A percentile compares a stretch with the other conserved stretches of the same genome.
phyloP scores from a whole-genome alignment of 2,113 vertebrate genomes.

The Malurus cyaneus region DNA sequence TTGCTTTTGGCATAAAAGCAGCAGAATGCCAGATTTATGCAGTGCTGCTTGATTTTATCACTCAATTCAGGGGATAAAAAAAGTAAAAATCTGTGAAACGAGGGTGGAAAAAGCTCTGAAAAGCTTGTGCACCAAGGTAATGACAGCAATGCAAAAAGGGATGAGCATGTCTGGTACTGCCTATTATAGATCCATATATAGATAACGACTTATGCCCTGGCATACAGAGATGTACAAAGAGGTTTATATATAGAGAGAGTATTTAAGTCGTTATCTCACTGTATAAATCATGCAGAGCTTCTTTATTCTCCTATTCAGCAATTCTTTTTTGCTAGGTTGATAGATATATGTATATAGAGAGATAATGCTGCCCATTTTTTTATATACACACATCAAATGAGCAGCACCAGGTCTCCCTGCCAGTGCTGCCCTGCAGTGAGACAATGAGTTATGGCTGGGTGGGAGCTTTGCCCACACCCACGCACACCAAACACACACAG shows the following conservation, averaged over 20 bases:
- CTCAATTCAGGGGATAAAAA: background rate
- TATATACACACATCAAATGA: background rate
- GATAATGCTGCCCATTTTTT: background rate
- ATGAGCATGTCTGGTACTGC: background rate
- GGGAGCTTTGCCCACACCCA: background rate
- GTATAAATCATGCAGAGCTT: background rate
- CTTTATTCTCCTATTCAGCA: background rate
- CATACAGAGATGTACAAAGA: background rate
- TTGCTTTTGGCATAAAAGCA: background rate
- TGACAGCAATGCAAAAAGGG: background rate
- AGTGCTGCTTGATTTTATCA: background rate
- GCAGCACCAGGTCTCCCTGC: accelerated
- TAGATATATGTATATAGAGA: background rate
- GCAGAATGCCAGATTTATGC: background rate
- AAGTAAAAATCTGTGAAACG: background rate
- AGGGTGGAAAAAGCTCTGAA: background rate
- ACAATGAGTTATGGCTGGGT: background rate
- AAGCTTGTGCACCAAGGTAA: background rate
- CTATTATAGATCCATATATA: background rate
- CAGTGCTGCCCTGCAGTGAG: background rate
- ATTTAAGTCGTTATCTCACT: background rate
- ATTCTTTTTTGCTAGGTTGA: background rate
- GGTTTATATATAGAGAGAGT: background rate
- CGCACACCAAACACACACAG: accelerated
- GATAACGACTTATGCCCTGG: background rate